Conservation (phyloP, 2,888 invertebrate species). For the Uropetala carovei region DNA sequence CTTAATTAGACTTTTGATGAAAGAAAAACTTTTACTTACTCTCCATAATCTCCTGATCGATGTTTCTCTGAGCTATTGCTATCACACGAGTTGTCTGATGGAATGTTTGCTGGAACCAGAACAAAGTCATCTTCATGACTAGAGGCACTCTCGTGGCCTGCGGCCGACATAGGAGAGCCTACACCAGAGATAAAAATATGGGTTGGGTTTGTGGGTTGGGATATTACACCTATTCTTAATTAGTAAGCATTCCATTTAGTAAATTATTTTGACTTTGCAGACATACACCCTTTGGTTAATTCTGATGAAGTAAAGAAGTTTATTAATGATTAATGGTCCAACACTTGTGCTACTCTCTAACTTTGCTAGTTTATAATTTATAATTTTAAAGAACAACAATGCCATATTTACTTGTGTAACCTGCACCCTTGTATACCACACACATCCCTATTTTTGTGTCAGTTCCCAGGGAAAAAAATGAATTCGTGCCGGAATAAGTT, state of each 20-base stretch:
- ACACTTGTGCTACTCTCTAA: too few relatives aligned
- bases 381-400: too few relatives aligned
- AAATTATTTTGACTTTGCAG: neutral
- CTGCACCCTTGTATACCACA: too few relatives aligned
- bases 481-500: too few relatives aligned
- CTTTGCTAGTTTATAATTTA: too few relatives aligned
- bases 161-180: conserved; percentile 70
- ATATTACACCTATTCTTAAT: conserved; percentile 10
- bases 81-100: conserved; percentile 70
- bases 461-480: too few relatives aligned
- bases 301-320: too few relatives aligned
- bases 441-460: too few relatives aligned
- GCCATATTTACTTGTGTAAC: too few relatives aligned
- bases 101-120: conserved; percentile 84
- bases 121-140: conserved; percentile 90
- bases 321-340: too few relatives aligned
- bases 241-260: neutral
- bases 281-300: too few relatives aligned
- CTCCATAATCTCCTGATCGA: conserved; percentile 50
- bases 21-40: conserved; percentile 36
- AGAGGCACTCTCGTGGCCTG: conserved; percentile 73
- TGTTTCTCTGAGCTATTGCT: conserved; percentile 65
- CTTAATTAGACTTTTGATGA: neutral
- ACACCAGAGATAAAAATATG: conserved; percentile 62
- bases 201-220: conserved; percentile 49